phyloP scores from a whole-genome alignment of 2,797 vertebrate species.

The Pygocentrus nattereri region DNA sequence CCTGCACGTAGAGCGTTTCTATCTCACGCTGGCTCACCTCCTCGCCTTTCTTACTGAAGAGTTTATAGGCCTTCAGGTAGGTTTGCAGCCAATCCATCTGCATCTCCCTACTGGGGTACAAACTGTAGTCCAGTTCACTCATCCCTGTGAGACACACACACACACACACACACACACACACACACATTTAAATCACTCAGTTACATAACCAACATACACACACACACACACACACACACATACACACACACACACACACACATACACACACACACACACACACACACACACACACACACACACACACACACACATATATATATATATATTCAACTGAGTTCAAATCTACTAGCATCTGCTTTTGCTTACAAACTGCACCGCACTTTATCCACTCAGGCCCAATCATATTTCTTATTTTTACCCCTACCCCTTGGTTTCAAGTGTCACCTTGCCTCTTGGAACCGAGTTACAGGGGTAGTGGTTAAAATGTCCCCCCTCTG shows the following conservation, averaged over 20 bases:
- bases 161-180: background rate
- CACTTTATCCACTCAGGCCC: too few relatives aligned
- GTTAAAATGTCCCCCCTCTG: too few relatives aligned
- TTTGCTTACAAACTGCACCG: too few relatives aligned
- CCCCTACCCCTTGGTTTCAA: too few relatives aligned
- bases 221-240: conserved; percentile 18
- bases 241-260: background rate
- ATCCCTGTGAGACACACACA: conserved; percentile 79
- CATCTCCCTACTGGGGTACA: conserved; percentile 85
- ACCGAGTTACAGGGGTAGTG: too few relatives aligned
- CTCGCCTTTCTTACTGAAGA: conserved; percentile 73
- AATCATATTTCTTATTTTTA: too few relatives aligned
- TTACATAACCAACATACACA: background rate
- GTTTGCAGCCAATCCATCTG: conserved; percentile 92
- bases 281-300: background rate
- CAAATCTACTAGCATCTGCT: too few relatives aligned
- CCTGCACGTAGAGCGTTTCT: conserved; percentile 91
- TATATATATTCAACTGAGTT: too few relatives aligned
- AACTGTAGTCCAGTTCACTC: conserved; percentile 88
- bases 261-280: background rate
- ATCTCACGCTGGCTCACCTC: conserved; percentile 85
- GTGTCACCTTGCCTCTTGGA: too few relatives aligned
- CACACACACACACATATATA: background rate
- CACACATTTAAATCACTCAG: background rate
- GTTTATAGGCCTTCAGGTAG: conserved; percentile 91